These are phyloP conservation scores for Muntiacus reevesi DNA, from an alignment of 2,113 vertebrate genomes.

Conservation along the genomic window DNA sequence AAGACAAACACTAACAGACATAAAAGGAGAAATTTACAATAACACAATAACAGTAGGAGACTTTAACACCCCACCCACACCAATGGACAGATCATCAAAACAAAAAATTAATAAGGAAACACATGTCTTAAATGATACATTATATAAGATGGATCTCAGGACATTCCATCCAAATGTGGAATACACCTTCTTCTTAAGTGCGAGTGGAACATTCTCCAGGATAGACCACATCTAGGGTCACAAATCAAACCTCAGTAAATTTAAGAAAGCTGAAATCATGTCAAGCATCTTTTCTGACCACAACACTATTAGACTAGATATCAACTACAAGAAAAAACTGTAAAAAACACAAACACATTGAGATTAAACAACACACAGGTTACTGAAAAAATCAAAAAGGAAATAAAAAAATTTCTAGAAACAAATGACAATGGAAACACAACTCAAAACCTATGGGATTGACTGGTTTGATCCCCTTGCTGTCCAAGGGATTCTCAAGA, in stretches of 20 bases:
- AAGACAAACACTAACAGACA: background rate
- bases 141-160: background rate
- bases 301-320: background rate
- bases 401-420: background rate
- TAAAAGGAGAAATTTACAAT: background rate
- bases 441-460: background rate
- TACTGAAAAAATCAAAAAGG: background rate
- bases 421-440: background rate
- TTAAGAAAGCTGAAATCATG: background rate
- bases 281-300: background rate
- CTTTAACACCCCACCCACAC: background rate
- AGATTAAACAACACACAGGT: background rate
- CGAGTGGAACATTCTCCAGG: background rate
- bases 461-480: background rate
- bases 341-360: background rate
- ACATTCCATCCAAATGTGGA: background rate
- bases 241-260: background rate
- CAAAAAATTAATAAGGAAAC: background rate
- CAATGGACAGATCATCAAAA: background rate
- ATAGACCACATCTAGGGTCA: background rate
- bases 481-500: background rate
- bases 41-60: background rate
- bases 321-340: background rate
- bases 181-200: background rate
- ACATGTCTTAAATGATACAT: background rate